Percentiles rank a stretch among this genome's conserved stretches.
These are phyloP conservation scores for Drosophila setifemur DNA, from an alignment of 1,140 invertebrate species.

Conservation along the genomic window DNA sequence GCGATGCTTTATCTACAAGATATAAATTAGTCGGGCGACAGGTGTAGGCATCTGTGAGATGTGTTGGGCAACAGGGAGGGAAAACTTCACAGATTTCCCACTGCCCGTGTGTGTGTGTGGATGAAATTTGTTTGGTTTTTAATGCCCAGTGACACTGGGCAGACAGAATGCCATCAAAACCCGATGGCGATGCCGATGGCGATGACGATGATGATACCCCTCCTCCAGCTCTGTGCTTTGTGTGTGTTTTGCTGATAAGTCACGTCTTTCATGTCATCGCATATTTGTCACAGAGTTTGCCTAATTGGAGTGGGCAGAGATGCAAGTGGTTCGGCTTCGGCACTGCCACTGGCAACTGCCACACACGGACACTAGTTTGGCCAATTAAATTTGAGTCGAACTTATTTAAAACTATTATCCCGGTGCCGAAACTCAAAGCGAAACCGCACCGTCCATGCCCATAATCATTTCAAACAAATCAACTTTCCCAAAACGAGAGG, in stretches of 20 bases:
- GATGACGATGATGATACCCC: slow-evolving; percentile 1
- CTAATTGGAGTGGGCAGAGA: slow-evolving; percentile 35
- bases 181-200: too few relatives aligned
- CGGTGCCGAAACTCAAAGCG: slow-evolving; percentile 38
- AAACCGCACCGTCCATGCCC: slow-evolving; percentile 56
- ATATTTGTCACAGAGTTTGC: slow-evolving; percentile 8
- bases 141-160: slow-evolving; percentile 45
- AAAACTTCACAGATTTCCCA: slow-evolving; percentile 51
- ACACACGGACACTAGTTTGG: slow-evolving; percentile 52
- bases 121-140: slow-evolving; percentile 57
- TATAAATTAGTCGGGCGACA: slow-evolving; percentile 69
- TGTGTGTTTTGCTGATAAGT: slow-evolving; percentile 50
- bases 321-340: not conserved
- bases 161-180: slow-evolving; percentile 27
- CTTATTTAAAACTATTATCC: slow-evolving; percentile 72
- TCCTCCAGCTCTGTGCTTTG: slow-evolving; percentile 7
- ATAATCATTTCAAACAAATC: slow-evolving; percentile 72
- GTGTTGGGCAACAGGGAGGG: slow-evolving; percentile 46
- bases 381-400: slow-evolving; percentile 57
- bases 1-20: slow-evolving; percentile 54
- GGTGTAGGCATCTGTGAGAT: slow-evolving; percentile 68
- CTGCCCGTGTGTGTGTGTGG: slow-evolving; percentile 17
- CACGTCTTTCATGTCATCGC: slow-evolving; percentile 48
- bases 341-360: too few relatives aligned
- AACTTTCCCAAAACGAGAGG: slow-evolving; percentile 59